Percentiles rank a stretch among this genome's conserved stretches.
phyloP scores from a whole-genome alignment of 2,888 invertebrate species.

The Cryptocheilus praepositus region DNA sequence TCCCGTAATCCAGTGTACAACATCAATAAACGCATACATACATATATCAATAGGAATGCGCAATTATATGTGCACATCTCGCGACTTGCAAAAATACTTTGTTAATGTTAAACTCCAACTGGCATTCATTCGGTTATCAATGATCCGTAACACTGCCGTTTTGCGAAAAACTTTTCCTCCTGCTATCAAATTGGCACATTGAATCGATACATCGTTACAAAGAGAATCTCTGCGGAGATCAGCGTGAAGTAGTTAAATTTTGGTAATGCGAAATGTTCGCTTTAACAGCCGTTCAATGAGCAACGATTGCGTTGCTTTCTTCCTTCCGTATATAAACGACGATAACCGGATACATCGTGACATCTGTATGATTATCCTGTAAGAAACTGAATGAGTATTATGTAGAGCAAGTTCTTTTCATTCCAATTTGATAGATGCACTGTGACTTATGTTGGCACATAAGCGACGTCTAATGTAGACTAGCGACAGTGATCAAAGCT shows the following conservation, averaged over 20 bases:
- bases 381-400: slow-evolving; percentile 27
- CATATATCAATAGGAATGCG: slow-evolving; percentile 30
- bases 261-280: neutral
- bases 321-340: neutral
- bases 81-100: slow-evolving; percentile 31
- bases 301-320: slow-evolving; percentile 2
- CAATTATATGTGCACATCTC: slow-evolving; percentile 18
- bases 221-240: neutral
- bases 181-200: slow-evolving; percentile 35
- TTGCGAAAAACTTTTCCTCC: slow-evolving; percentile 63
- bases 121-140: slow-evolving; percentile 28
- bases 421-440: no score
- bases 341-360: neutral
- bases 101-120: slow-evolving; percentile 28
- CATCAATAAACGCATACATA: slow-evolving; percentile 39
- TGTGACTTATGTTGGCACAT: no score
- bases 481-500: no score
- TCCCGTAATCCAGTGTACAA: slow-evolving; percentile 15
- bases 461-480: no score
- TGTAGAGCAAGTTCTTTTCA: neutral
- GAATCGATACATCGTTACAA: slow-evolving; percentile 11
- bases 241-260: neutral
- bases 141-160: slow-evolving; percentile 42
- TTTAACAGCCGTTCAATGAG: neutral
- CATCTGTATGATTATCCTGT: slow-evolving; percentile 15